A percentile compares a stretch with the other conserved stretches of the same genome.
phyloP scores from a whole-genome alignment of 2,888 invertebrate genomes.

The Pristionchus exspectatus region DNA sequence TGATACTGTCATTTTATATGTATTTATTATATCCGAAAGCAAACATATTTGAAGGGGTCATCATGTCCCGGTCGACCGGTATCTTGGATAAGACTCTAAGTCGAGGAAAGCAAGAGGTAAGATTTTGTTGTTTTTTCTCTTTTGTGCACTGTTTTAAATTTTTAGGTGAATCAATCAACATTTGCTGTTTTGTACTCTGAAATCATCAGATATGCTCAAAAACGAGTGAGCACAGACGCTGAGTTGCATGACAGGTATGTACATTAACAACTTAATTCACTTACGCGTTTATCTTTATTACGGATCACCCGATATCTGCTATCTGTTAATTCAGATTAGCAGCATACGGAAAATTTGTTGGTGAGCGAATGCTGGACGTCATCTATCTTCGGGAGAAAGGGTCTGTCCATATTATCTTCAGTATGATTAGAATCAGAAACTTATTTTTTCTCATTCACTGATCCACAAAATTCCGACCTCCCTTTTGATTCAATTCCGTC shows the following conservation, averaged over 20 bases:
- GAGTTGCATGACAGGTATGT: conserved; percentile 90
- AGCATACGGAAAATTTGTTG: conserved; percentile 95
- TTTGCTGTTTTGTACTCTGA: conserved; percentile 97
- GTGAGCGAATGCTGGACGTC: conserved; percentile 92
- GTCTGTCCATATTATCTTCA: conserved; percentile 80
- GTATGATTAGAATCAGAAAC: conserved; percentile 81
- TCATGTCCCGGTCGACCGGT: conserved; percentile 68
- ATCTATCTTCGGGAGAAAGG: conserved; percentile 94
- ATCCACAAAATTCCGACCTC: background rate
- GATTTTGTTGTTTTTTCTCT: background rate
- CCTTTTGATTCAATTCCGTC: no score
- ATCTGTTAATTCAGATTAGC: conserved; percentile 85
- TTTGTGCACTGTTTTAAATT: background rate
- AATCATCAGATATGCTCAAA: conserved; percentile 96
- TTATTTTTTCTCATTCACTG: no score
- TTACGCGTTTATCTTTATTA: no score
- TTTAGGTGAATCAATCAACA: conserved; percentile 80
- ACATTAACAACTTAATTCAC: background rate
- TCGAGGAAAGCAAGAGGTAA: conserved; percentile 76
- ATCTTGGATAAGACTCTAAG: conserved; percentile 77
- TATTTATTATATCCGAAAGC: background rate
- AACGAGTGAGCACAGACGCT: conserved; percentile 91
- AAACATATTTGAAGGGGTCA: background rate
- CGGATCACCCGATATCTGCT: no score
- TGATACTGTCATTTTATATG: background rate